Evolutionary conservation across 1,140 invertebrate genomes (phyloP).

Genomic region (Elymnias hypermnestra): DNA sequence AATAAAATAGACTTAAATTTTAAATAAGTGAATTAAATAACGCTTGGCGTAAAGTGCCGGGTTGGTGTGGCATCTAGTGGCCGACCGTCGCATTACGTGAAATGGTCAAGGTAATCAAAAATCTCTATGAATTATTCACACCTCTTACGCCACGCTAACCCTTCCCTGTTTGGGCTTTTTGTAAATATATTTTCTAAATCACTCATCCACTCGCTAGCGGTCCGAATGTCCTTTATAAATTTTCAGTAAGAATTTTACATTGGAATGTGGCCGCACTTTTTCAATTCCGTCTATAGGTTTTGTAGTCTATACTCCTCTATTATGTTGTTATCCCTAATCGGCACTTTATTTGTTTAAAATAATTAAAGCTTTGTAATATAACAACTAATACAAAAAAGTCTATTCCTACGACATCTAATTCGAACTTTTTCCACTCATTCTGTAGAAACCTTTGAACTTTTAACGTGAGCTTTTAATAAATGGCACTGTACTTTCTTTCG

Average conservation of each 20-base stretch:
- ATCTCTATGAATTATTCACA: slow-evolving; percentile 68
- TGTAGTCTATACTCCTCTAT: no score
- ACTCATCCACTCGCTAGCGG: slow-evolving; percentile 33
- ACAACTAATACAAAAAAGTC: no score
- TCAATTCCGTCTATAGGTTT: slow-evolving; percentile 17
- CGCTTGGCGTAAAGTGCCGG: slow-evolving; percentile 44
- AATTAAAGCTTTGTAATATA: no score
- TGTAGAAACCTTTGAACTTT: no score
- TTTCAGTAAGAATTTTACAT: slow-evolving; percentile 36
- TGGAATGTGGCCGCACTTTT: slow-evolving; percentile 30
- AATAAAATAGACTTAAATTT: slow-evolving; percentile 49
- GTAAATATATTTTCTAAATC: slow-evolving; percentile 67
- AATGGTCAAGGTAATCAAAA: slow-evolving; percentile 73
- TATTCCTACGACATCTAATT: no score
- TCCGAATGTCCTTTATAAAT: slow-evolving; percentile 27
- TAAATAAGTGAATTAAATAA: slow-evolving; percentile 52
- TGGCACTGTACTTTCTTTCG: no score
- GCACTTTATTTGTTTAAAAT: no score
- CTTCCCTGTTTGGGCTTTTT: slow-evolving; percentile 63
- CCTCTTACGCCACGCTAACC: slow-evolving; percentile 59
- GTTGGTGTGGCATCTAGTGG: slow-evolving; percentile 43
- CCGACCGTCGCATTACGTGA: slow-evolving; percentile 58
- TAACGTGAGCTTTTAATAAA: no score
- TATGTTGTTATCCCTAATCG: no score
- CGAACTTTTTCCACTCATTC: no score